Conservation (phyloP, 2,888 invertebrate genomes). For the Ceriagrion tenellum region DNA sequence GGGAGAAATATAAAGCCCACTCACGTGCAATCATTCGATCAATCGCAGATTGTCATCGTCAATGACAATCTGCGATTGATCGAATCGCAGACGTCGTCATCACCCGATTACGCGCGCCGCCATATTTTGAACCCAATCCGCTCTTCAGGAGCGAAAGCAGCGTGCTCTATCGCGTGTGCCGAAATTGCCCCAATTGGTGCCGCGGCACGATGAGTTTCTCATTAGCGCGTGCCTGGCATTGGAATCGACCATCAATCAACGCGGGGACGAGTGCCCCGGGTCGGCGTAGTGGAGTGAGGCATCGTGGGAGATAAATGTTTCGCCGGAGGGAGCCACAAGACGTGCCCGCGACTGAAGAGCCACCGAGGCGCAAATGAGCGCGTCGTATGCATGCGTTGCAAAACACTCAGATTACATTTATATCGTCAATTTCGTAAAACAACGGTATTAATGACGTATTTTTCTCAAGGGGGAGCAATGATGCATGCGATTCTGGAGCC, state of each 20-base stretch:
- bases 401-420: too few species aligned
- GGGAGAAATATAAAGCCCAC: too few species aligned
- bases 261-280: neutral
- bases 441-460: too few species aligned
- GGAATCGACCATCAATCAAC: slow-evolving; percentile 21
- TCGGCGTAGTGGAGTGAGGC: neutral
- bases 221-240: neutral
- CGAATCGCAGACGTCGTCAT: neutral
- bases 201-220: slow-evolving; percentile 75
- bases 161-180: slow-evolving; percentile 74
- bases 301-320: neutral
- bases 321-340: neutral
- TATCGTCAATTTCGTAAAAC: too few species aligned
- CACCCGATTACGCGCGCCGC: too few species aligned
- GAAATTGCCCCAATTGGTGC: slow-evolving; percentile 79
- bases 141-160: too few species aligned
- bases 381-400: too few species aligned
- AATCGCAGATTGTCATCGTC: too few species aligned
- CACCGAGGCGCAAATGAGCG: neutral
- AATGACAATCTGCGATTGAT: too few species aligned
- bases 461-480: too few species aligned
- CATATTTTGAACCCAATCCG: too few species aligned
- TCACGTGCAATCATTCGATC: neutral
- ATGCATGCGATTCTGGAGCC: too few species aligned
- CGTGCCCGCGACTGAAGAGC: neutral